Evolutionary conservation across 2,113 vertebrate genomes (phyloP), one percentile per base, ranked within the genome.

Genomic region (Leptobrachium ailaonicum): DNA sequence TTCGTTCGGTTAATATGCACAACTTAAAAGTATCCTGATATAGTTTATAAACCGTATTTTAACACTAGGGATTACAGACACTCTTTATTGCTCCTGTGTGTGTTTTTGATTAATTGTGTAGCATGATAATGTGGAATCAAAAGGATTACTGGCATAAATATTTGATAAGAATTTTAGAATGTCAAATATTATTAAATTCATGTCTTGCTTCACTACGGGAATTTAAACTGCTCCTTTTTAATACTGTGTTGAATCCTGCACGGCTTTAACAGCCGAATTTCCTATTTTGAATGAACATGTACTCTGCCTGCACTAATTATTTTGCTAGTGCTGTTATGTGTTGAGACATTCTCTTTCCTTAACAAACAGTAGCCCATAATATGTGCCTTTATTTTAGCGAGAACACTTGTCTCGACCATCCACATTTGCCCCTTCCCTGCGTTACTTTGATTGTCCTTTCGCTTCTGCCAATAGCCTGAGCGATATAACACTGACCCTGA

Each of bases 241-340:
- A 32, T 63, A 56, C 58, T 47, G 42, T 47, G 9, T 43, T 41
- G 58, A 53, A 71, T 13, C 67, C 32, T 70, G 54, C 50, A 60
- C 66, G 40, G 75, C 32, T 77, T 42, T 43, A 69, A 54, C 60
- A 77, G 32, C 13, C n/a, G 13, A 74, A 44, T 62, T 47, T 6
- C 10, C 70, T 78, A 60, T 78, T 50, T 78, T 78, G 63, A 71
- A 43, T 78, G 56, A 62, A 71, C 54, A 41, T 60, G 56, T 78
- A 43, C 67, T 13, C 54, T n/a, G 68, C 76, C 44, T 20, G 62
- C 42, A 32, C 43, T 71, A 56, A 78, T 78, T 78, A 78, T 71
- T 71, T 47, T 62, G 54, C 67, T 63, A 44, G 58, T 47, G 76
- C 76, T 50, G 76, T 71, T 78, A 78, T 78, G 67, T 78, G 70